Conservation (phyloP, 2,797 vertebrate genomes). For the Typhlichthys subterraneus region DNA sequence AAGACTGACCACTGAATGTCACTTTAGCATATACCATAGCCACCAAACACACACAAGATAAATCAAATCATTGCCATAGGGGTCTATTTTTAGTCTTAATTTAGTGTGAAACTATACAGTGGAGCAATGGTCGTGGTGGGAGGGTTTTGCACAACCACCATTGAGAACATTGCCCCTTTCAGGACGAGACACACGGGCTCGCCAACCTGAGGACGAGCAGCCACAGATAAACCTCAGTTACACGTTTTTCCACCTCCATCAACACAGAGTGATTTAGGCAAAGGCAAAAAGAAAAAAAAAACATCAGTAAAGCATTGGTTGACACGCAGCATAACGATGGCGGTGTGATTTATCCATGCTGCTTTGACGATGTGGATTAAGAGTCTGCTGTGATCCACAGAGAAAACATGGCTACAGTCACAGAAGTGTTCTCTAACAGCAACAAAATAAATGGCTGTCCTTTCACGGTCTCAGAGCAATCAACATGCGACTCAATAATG, state of each 20-base stretch:
- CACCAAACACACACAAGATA: constrained; percentile 58
- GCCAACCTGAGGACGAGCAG: neutral
- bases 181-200: constrained; percentile 10
- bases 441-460: no score
- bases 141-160: constrained; percentile 13
- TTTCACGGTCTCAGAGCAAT: no score
- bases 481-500: constrained; percentile 4
- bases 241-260: constrained; percentile 9
- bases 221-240: constrained; percentile 9
- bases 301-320: constrained; percentile 20
- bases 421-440: no score
- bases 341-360: neutral
- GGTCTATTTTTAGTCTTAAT: constrained; percentile 55
- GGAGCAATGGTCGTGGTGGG: constrained; percentile 19
- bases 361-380: neutral
- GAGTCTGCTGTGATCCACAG: no score
- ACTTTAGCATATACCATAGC: constrained; percentile 47
- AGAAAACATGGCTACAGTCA: neutral
- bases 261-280: neutral
- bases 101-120: constrained; percentile 50
- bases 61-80: constrained; percentile 35
- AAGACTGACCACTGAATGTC: constrained; percentile 37
- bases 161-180: constrained; percentile 7
- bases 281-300: constrained; percentile 7
- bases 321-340: constrained; percentile 12